Conservation (phyloP, 2,113 vertebrate species). For the Neofelis nebulosa region DNA sequence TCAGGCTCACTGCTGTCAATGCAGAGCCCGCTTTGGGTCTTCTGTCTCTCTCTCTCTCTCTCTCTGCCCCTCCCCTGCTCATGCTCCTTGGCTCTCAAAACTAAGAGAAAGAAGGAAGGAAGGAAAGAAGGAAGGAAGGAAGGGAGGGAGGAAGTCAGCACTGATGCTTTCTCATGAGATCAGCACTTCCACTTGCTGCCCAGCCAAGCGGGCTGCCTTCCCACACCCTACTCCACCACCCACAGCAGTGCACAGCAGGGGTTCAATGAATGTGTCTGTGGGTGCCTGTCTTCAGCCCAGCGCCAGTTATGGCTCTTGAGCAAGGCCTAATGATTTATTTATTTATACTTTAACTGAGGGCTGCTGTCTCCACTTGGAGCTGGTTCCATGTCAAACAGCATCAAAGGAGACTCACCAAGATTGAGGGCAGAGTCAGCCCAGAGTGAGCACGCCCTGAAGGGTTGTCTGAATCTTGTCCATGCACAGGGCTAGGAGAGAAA, state of each 20-base stretch:
- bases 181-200: accelerated
- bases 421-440: neutral
- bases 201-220: neutral
- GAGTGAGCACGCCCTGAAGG: neutral
- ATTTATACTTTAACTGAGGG: neutral
- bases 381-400: neutral
- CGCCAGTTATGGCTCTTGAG: no score
- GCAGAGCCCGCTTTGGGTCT: no score
- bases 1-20: no score
- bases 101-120: no score
- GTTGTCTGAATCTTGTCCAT: neutral
- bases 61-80: no score
- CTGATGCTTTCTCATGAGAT: neutral
- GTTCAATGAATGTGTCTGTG: neutral
- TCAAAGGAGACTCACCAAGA: neutral
- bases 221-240: accelerated
- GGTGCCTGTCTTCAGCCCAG: neutral
- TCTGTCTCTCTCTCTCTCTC: no score
- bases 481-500: no score
- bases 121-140: no score
- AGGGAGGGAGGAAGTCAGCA: no score
- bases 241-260: neutral
- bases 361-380: neutral
- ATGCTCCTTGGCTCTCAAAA: no score
- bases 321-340: neutral